Evolutionary conservation across 2,113 vertebrate genomes (phyloP).

Genomic region (Muntiacus reevesi): DNA sequence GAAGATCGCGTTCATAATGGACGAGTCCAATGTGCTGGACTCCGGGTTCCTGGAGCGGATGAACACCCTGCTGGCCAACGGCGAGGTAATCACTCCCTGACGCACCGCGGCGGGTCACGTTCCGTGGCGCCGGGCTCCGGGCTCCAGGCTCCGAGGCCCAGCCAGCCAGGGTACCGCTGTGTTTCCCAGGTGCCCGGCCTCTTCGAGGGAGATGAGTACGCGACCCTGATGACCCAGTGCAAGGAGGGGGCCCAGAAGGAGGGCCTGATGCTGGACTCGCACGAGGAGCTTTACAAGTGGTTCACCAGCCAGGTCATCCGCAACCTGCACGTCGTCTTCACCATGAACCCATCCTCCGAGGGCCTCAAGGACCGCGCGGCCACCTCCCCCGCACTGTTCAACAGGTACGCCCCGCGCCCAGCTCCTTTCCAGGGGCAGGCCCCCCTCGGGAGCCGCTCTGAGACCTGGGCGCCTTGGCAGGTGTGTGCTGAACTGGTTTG

Average conservation of each 20-base stretch:
- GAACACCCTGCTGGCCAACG: slow-evolving; percentile 98
- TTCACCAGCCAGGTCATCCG: slow-evolving; percentile 99
- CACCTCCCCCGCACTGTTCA: slow-evolving; percentile 98
- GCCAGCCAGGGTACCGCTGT: background rate
- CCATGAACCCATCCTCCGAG: slow-evolving; percentile 99
- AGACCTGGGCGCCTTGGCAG: slow-evolving; percentile 69
- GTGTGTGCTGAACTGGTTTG: slow-evolving; percentile 99
- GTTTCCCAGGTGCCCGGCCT: slow-evolving; percentile 92
- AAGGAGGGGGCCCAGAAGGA: slow-evolving; percentile 99
- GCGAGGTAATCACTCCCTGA: slow-evolving; percentile 85
- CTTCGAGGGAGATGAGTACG: slow-evolving; percentile 98
- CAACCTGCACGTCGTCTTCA: slow-evolving; percentile 99
- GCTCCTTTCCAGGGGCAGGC: rapidly evolving
- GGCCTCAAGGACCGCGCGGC: slow-evolving; percentile 98
- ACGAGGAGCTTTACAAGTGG: slow-evolving; percentile 98
- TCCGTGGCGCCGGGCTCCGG: rapidly evolving
- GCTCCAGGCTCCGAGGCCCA: rapidly evolving
- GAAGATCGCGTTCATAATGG: slow-evolving; percentile 99
- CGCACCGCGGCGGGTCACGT: rapidly evolving
- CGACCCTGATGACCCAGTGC: slow-evolving; percentile 98
- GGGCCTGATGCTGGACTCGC: slow-evolving; percentile 97
- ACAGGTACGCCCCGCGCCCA: slow-evolving; percentile 85
- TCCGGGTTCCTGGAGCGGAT: slow-evolving; percentile 98
- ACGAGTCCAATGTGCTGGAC: slow-evolving; percentile 97
- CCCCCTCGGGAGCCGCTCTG: background rate